Conservation (phyloP, 2,797 vertebrate species). For the Bradypodion ventrale region DNA sequence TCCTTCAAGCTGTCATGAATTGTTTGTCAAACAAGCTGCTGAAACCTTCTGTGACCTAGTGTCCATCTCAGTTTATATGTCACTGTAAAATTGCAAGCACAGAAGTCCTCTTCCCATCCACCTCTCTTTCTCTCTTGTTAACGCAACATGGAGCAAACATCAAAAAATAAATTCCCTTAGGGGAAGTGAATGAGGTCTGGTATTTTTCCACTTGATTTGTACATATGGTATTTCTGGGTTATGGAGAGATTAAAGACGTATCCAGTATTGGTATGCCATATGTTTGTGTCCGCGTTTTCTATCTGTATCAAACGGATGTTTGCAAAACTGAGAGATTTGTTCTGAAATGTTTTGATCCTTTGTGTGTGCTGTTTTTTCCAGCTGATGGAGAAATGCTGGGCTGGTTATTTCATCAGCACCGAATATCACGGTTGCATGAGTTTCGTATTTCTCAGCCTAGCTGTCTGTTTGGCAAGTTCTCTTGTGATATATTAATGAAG, state of each 20-base stretch:
- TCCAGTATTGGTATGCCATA: constrained; percentile 34
- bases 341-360: constrained; percentile 30
- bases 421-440: constrained; percentile 31
- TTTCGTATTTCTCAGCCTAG: constrained; percentile 47
- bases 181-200: constrained; percentile 27
- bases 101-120: constrained; percentile 6
- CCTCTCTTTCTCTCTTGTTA: too few species aligned
- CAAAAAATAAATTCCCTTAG: constrained; percentile 43
- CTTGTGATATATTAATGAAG: neutral
- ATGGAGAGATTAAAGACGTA: constrained; percentile 57
- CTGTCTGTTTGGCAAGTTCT: constrained; percentile 24
- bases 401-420: constrained; percentile 34
- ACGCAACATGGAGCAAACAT: constrained; percentile 25
- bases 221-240: constrained; percentile 60
- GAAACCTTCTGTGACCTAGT: constrained; percentile 44
- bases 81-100: constrained; percentile 40
- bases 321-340: constrained; percentile 19
- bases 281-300: constrained; percentile 34
- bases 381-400: constrained; percentile 23
- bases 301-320: constrained; percentile 16
- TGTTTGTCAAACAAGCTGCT: constrained; percentile 65
- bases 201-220: constrained; percentile 42
- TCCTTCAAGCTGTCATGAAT: constrained; percentile 24
- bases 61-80: constrained; percentile 53
- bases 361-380: constrained; percentile 36